phyloP scores from a whole-genome alignment of 1,140 invertebrate species.

The Trichogramma pretiosum region DNA sequence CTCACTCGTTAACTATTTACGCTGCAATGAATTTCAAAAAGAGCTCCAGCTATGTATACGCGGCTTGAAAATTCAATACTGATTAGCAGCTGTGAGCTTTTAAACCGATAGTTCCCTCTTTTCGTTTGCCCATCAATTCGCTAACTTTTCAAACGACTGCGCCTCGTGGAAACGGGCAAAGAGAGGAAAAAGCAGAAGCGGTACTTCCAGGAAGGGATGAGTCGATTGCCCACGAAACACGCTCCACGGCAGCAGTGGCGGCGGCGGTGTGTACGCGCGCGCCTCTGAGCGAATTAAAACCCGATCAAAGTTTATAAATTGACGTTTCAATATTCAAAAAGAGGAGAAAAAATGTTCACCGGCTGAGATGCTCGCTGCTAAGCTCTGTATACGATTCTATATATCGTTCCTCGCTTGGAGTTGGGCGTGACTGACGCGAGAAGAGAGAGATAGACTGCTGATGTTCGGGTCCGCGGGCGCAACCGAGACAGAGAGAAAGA shows the following conservation, averaged over 20 bases:
- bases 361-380: too few relatives aligned
- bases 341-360: conserved; percentile 20
- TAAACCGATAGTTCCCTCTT: conserved; percentile 12
- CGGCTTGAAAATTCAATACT: conserved; percentile 13
- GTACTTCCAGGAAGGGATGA: not conserved
- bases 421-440: conserved; percentile 17
- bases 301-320: conserved; percentile 43
- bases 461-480: not conserved
- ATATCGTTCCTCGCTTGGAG: not conserved
- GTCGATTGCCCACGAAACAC: conserved; percentile 13
- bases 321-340: conserved; percentile 37
- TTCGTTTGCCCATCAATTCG: conserved; percentile 19
- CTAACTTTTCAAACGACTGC: conserved; percentile 19
- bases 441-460: conserved; percentile 5
- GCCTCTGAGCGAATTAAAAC: conserved; percentile 43
- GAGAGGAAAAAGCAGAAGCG: not conserved
- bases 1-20: conserved; percentile 1
- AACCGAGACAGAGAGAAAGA: too few relatives aligned
- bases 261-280: too few relatives aligned
- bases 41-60: too few relatives aligned
- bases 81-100: conserved; percentile 12
- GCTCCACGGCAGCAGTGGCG: conserved; percentile 2
- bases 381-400: too few relatives aligned
- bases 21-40: too few relatives aligned
- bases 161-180: not conserved